Percentiles rank a stretch among this genome's conserved stretches.
Conservation (phyloP, 2,888 invertebrate genomes). For the Polylopha cassiicola region DNA sequence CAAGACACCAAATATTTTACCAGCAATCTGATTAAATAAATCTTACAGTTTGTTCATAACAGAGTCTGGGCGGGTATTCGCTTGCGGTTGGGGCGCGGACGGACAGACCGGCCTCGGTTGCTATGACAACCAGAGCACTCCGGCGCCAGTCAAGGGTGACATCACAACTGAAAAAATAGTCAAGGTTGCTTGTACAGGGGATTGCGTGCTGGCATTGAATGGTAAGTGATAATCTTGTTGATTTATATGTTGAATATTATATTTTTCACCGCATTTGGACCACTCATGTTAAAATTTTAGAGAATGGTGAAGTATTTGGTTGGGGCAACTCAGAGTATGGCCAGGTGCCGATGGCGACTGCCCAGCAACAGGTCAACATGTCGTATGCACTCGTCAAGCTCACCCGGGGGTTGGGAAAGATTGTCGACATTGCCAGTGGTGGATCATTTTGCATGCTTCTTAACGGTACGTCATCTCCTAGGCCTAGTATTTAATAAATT, state of each 20-base stretch:
- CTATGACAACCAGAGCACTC: conserved; percentile 78
- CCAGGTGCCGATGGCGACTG: conserved; percentile 80
- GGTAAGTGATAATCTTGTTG: conserved; percentile 68
- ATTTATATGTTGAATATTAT: not conserved
- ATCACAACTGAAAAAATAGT: conserved; percentile 88
- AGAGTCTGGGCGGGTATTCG: conserved; percentile 86
- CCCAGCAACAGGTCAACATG: conserved; percentile 83
- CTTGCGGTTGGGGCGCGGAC: conserved; percentile 96
- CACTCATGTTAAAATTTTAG: conserved; percentile 55
- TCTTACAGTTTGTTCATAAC: conserved; percentile 84
- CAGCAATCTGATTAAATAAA: too few relatives aligned
- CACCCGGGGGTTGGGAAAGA: conserved; percentile 82
- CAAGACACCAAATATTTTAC: too few relatives aligned
- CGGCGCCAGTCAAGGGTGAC: conserved; percentile 85
- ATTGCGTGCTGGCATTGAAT: conserved; percentile 92
- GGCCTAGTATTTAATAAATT: too few relatives aligned
- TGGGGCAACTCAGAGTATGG: conserved; percentile 98
- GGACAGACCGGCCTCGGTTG: conserved; percentile 93
- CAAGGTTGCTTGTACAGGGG: conserved; percentile 87
- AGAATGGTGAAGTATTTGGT: conserved; percentile 94
- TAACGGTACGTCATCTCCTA: conserved; percentile 86
- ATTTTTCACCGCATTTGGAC: not conserved
- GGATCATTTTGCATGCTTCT: conserved; percentile 91
- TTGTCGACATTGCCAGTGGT: conserved; percentile 88
- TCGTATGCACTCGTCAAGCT: conserved; percentile 80